These are phyloP conservation scores for Pampus argenteus DNA, from an alignment of 2,797 vertebrate species.

Conservation along the genomic window DNA sequence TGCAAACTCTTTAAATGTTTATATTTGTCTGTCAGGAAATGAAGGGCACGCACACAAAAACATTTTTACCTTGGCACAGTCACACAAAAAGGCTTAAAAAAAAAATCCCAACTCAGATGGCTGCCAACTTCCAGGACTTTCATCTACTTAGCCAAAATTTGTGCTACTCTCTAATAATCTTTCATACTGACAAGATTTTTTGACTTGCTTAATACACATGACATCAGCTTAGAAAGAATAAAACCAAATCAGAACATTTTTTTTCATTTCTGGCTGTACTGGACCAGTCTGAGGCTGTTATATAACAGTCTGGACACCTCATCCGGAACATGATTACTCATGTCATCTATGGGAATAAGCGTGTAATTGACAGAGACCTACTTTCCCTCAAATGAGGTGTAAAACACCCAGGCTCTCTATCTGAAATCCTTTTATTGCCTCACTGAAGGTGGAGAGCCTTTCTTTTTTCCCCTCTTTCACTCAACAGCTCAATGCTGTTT, in stretches of 20 bases:
- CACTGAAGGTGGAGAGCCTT: slow-evolving; percentile 21
- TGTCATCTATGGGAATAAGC: slow-evolving; percentile 47
- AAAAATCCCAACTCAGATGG: neutral
- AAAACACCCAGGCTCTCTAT: slow-evolving; percentile 31
- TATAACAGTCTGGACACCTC: slow-evolving; percentile 50
- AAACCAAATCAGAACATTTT: slow-evolving; percentile 26
- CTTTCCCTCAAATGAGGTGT: slow-evolving; percentile 40
- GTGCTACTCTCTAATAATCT: neutral
- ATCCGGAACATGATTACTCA: slow-evolving; percentile 43
- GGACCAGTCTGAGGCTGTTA: slow-evolving; percentile 50
- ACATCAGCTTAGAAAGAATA: slow-evolving; percentile 36
- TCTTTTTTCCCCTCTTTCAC: slow-evolving; percentile 9
- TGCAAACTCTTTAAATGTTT: slow-evolving; percentile 16
- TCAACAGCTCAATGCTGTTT: slow-evolving; percentile 24
- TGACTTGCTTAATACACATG: slow-evolving; percentile 26
- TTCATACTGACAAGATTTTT: neutral
- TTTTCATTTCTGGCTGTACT: slow-evolving; percentile 51
- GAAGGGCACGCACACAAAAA: neutral
- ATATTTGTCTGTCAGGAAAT: slow-evolving; percentile 10
- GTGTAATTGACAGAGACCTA: slow-evolving; percentile 55
- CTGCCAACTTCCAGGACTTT: neutral
- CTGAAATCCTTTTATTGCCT: slow-evolving; percentile 34
- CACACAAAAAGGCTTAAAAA: neutral
- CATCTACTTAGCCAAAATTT: neutral
- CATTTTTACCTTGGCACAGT: neutral